Evolutionary conservation across 2,888 invertebrate genomes (phyloP).

Genomic region (Orthosia gothica): DNA sequence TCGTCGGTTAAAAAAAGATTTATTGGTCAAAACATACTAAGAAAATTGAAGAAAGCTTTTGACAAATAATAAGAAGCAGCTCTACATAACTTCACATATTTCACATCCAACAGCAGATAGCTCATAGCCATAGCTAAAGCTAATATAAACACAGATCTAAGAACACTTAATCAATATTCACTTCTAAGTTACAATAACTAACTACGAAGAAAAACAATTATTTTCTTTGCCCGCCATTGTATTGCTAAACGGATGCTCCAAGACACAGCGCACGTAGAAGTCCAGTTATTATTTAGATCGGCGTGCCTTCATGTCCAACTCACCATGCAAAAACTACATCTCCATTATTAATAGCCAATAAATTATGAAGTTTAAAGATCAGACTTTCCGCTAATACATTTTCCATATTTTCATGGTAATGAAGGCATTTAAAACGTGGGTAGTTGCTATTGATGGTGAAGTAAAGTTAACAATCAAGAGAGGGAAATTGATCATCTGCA

Average conservation of each 20-base stretch:
- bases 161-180: conserved; percentile 51
- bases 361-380: conserved; percentile 53
- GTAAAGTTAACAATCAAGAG: conserved; percentile 4
- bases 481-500: conserved; percentile 34
- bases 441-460: conserved; percentile 16
- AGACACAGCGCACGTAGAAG: conserved; percentile 47
- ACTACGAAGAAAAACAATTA: conserved; percentile 64
- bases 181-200: conserved; percentile 55
- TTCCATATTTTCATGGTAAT: conserved; percentile 61
- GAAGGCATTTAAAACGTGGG: conserved; percentile 29
- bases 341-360: conserved; percentile 57
- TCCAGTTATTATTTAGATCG: conserved; percentile 64
- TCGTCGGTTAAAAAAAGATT: no score
- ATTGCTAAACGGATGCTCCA: conserved; percentile 48
- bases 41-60: neutral
- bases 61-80: neutral
- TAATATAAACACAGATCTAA: conserved; percentile 45
- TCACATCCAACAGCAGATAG: neutral
- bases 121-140: neutral
- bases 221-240: conserved; percentile 58
- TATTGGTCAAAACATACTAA: neutral
- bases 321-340: conserved; percentile 51
- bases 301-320: conserved; percentile 48
- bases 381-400: conserved; percentile 54
- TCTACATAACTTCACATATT: neutral